phyloP scores from a whole-genome alignment of 92 coral and sea anemone species.

The Parazoanthus darwini region DNA sequence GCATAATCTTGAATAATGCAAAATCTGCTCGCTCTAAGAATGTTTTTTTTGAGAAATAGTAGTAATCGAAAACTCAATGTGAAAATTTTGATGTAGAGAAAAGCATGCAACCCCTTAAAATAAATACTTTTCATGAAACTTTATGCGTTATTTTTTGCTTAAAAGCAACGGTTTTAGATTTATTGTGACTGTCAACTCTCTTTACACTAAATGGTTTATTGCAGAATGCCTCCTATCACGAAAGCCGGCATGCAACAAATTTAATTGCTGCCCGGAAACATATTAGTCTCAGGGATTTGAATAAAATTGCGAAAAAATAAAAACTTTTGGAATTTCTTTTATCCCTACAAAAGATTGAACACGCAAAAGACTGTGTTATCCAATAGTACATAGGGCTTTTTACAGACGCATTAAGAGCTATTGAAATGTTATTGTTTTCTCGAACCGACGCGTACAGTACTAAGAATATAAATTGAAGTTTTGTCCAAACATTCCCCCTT shows the following conservation, averaged over 20 bases:
- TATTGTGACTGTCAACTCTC: neutral
- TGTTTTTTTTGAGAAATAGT: neutral
- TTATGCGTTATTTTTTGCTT: neutral
- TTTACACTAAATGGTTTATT: slow-evolving; percentile 5
- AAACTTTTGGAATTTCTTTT: neutral
- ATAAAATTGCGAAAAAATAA: neutral
- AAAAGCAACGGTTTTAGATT: neutral
- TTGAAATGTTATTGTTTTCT: neutral
- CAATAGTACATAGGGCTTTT: neutral
- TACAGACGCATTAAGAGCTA: neutral
- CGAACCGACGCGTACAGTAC: neutral
- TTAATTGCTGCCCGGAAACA: slow-evolving; percentile 18
- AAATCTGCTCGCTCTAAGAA: neutral
- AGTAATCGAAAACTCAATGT: neutral
- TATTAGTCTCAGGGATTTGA: neutral
- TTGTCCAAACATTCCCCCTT: neutral
- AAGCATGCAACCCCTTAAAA: neutral
- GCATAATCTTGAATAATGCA: slow-evolving; percentile 2
- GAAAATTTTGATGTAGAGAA: neutral
- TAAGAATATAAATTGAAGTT: neutral
- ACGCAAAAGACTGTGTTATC: neutral
- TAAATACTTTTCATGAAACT: neutral
- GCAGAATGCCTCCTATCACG: slow-evolving; percentile 5
- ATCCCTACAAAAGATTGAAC: neutral
- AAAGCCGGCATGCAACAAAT: neutral